Percentiles rank a stretch among this genome's conserved stretches.
Conservation (phyloP, 2,888 invertebrate species). For the Callosobruchus maculatus region DNA sequence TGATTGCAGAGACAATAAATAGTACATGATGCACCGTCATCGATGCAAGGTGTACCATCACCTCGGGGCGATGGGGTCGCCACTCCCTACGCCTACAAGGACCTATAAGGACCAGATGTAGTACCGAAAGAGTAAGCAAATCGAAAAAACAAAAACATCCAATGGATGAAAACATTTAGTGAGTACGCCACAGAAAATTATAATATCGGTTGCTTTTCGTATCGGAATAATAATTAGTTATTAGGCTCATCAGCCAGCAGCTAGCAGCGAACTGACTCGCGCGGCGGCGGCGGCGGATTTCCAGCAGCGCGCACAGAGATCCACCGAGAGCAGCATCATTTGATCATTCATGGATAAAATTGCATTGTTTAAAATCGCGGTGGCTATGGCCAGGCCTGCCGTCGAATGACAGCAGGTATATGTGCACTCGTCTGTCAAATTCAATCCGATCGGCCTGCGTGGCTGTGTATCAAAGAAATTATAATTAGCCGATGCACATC, state of each 20-base stretch:
- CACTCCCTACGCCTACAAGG: too few species aligned
- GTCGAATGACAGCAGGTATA: constrained; percentile 24
- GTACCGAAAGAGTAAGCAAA: too few species aligned
- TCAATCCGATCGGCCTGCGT: constrained; percentile 14
- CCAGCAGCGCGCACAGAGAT: background rate
- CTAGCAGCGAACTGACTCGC: background rate
- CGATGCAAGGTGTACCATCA: too few species aligned
- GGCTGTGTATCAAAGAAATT: constrained; percentile 25
- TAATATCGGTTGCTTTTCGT: background rate
- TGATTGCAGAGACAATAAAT: too few species aligned
- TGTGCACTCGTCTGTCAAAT: constrained; percentile 30
- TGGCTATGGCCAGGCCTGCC: constrained; percentile 3
- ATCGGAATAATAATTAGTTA: background rate
- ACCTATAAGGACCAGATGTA: too few species aligned
- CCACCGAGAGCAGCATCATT: constrained; percentile 14
- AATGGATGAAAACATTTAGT: background rate
- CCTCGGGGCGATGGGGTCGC: too few species aligned
- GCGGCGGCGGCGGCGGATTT: too few species aligned
- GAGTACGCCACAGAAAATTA: background rate
- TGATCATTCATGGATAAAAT: constrained; percentile 32
- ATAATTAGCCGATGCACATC: constrained; percentile 12
- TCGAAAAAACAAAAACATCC: background rate
- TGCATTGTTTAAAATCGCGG: constrained; percentile 26
- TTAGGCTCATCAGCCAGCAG: background rate
- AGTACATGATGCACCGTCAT: too few species aligned